Percentiles rank a stretch among this genome's conserved stretches.
Evolutionary conservation across 2,113 vertebrate species (phyloP).

Genomic region (Mastomys coucha): DNA sequence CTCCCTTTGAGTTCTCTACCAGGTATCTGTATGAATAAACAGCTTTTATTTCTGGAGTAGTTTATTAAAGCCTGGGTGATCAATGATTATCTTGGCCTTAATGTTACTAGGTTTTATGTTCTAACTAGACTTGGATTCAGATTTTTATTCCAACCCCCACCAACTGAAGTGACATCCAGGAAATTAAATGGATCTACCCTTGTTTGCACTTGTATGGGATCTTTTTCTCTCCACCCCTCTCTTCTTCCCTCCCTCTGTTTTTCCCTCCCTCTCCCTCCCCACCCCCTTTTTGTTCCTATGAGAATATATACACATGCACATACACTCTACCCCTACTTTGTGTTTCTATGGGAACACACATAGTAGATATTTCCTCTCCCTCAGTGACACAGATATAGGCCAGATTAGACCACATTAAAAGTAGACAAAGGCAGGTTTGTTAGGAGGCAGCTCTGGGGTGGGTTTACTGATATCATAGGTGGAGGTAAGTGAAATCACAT

Average conservation of each 20-base stretch:
- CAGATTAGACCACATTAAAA: no score
- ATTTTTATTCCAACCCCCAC: constrained; percentile 3
- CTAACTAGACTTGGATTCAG: neutral
- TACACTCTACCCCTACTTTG: neutral
- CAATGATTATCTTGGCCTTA: neutral
- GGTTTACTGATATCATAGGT: no score
- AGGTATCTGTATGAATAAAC: neutral
- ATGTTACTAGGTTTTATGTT: neutral
- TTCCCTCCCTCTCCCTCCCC: neutral
- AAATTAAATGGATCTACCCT: neutral
- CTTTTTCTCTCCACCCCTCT: neutral
- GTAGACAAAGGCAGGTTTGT: no score
- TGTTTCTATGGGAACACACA: neutral
- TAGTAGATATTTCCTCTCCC: no score
- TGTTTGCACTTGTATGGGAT: neutral
- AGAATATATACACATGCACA: neutral
- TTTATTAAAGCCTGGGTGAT: neutral
- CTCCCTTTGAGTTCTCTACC: neutral
- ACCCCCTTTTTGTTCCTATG: neutral
- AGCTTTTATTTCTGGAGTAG: neutral
- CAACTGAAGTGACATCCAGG: neutral
- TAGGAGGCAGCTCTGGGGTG: no score
- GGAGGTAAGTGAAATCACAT: no score
- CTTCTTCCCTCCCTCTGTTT: neutral
- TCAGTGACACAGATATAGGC: no score